A percentile compares a stretch with the other conserved stretches of the same genome.
These are phyloP conservation scores for Zaprionus ghesquierei DNA, from an alignment of 1,140 invertebrate species.

Conservation along the genomic window DNA sequence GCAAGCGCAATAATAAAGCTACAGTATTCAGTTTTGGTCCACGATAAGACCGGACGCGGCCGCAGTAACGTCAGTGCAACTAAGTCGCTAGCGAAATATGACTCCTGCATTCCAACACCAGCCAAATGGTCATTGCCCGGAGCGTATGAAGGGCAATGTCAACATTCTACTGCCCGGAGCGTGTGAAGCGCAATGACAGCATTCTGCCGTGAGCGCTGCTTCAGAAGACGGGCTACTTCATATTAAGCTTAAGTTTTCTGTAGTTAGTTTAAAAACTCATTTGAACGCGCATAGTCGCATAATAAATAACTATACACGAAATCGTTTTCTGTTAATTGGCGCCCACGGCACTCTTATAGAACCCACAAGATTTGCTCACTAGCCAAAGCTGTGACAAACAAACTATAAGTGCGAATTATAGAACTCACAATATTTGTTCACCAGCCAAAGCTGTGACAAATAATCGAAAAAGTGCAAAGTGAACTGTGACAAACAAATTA, in stretches of 20 bases:
- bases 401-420: no score
- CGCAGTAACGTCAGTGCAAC: slow-evolving; percentile 5
- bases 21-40: no score
- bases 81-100: background rate
- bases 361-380: no score
- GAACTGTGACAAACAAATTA: no score
- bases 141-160: no score
- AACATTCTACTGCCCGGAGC: no score
- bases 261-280: slow-evolving; percentile 5
- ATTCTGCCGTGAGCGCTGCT: slow-evolving; percentile 6
- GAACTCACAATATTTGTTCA: no score
- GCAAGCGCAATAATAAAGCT: background rate
- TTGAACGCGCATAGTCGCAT: background rate
- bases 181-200: background rate
- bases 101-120: background rate
- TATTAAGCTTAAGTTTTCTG: slow-evolving; percentile 10
- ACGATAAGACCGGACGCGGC: slow-evolving; percentile 8
- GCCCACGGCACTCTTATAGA: no score
- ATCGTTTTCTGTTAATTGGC: background rate
- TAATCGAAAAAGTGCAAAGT: no score
- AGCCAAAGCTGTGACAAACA: no score
- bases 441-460: no score
- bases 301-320: background rate
- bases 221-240: slow-evolving; percentile 9
- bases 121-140: no score